These are phyloP conservation scores for Latrodectus geometricus DNA, from an alignment of 1,140 invertebrate species.

Conservation along the genomic window DNA sequence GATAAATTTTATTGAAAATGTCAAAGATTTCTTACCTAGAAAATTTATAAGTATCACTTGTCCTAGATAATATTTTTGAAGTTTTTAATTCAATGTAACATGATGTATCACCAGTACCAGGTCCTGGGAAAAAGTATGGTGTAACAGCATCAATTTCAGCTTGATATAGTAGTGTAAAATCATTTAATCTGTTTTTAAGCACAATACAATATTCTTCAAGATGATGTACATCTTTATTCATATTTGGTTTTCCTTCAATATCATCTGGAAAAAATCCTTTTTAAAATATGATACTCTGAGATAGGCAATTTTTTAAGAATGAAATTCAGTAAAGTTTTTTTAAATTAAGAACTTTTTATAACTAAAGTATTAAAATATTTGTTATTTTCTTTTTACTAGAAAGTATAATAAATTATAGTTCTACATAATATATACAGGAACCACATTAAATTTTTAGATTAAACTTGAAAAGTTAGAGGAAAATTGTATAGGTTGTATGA, in stretches of 20 bases:
- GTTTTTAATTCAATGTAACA: slow-evolving; percentile 77
- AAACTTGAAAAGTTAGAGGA: too few species aligned
- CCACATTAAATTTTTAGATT: too few species aligned
- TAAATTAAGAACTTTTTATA: background rate
- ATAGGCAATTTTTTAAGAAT: background rate
- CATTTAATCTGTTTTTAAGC: slow-evolving; percentile 71
- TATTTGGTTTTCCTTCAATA: slow-evolving; percentile 67
- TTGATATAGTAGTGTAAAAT: slow-evolving; percentile 73
- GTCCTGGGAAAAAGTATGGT: slow-evolving; percentile 66
- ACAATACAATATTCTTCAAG: slow-evolving; percentile 76
- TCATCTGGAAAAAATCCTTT: slow-evolving; percentile 65
- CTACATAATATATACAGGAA: too few species aligned
- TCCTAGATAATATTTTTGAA: slow-evolving; percentile 70
- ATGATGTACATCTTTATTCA: slow-evolving; percentile 73
- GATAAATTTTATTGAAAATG: too few species aligned
- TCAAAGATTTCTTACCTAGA: slow-evolving; percentile 1
- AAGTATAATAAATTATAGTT: too few species aligned
- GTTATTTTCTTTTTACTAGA: too few species aligned
- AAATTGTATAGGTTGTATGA: too few species aligned
- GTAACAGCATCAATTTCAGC: slow-evolving; percentile 77
- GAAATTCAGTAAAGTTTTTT: too few species aligned
- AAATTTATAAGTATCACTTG: slow-evolving; percentile 23
- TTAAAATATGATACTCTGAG: slow-evolving; percentile 15
- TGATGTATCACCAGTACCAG: slow-evolving; percentile 31
- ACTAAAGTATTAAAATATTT: background rate